phyloP scores from a whole-genome alignment of 2,888 invertebrate species.

The Synergus laeviventris region DNA sequence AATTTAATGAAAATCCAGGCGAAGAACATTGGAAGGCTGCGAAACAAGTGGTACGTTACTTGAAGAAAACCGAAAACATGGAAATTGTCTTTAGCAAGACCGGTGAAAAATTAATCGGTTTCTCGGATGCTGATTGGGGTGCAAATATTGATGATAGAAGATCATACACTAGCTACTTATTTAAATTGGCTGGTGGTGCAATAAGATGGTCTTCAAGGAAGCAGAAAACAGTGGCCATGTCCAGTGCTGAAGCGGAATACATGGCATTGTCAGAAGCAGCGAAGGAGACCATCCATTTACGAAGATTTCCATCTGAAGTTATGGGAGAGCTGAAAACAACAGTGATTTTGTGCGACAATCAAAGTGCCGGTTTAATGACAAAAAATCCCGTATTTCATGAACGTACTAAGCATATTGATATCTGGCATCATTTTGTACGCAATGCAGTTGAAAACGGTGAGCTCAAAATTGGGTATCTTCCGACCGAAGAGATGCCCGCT shows the following conservation, averaged over 20 bases:
- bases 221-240: constrained; percentile 39
- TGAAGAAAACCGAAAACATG: constrained; percentile 51
- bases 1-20: constrained; percentile 48
- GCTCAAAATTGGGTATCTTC: constrained; percentile 16
- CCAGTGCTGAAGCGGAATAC: constrained; percentile 40
- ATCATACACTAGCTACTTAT: constrained; percentile 54
- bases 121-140: constrained; percentile 57
- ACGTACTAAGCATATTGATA: constrained; percentile 37
- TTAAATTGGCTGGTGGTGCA: constrained; percentile 44
- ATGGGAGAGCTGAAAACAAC: neutral
- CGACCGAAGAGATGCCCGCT: constrained; percentile 31
- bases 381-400: constrained; percentile 28
- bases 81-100: constrained; percentile 49
- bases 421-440: constrained; percentile 30
- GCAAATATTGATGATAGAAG: constrained; percentile 46
- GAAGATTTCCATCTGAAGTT: neutral
- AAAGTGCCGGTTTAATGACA: constrained; percentile 36
- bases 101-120: constrained; percentile 44
- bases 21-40: constrained; percentile 57
- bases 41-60: constrained; percentile 42
- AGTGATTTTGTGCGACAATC: constrained; percentile 36
- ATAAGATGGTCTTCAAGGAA: constrained; percentile 44
- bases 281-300: constrained; percentile 25
- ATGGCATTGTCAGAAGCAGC: constrained; percentile 38
- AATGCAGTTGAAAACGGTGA: neutral